Base-by-base conservation (phyloP, 2,113 vertebrate genomes). In the Dipodomys stephensi region DNA sequence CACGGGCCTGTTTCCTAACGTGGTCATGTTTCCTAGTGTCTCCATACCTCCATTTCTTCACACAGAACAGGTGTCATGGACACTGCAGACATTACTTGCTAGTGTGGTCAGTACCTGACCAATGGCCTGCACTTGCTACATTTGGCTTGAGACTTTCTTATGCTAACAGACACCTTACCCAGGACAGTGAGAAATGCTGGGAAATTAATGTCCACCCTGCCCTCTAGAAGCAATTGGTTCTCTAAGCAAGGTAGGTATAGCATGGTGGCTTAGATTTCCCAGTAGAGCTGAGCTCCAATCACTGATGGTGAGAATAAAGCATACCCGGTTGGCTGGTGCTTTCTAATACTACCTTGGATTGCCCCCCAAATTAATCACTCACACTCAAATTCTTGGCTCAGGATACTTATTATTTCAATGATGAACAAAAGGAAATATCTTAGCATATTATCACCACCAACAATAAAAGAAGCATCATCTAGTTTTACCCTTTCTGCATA, bases 21-120 rank as follows among this genome's bases (percentile, higher is more conserved):
- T 49, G 2, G 7, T 23, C 46, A 8, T 0, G 2, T 74, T 72
- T 90, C 78, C 72, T 82, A 16, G 28, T 22, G 20, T n/a, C 28
- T 93, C 35, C 39, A 35, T 32, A 85, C 76, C 80, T 85, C 73
- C 3, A 28, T 82, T 81, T 88, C 83, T 72, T 68, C 64, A 28
- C n/a, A 28, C 20, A 22, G 28, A 27, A 64, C 28, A 4, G 27
- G 10, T 77, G 35, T 32, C 6, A 13, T 32, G 22, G 64, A 64
- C 25, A 20, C 30, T 0, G 0, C 3, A 4, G 23, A 62, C 35
- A 68, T 65, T 57, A 27, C 32, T 78, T 44, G 35, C 32, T 25
- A 68, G 18, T 68, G 20, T 79, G 46, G 77, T n/a, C 53, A 57
- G 53, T 57, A 57, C 53, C 53, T 57, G 28, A 44, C 60, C 60